Base-by-base conservation (phyloP, 2,113 vertebrate species). In the Dipodomys spectabilis region DNA sequence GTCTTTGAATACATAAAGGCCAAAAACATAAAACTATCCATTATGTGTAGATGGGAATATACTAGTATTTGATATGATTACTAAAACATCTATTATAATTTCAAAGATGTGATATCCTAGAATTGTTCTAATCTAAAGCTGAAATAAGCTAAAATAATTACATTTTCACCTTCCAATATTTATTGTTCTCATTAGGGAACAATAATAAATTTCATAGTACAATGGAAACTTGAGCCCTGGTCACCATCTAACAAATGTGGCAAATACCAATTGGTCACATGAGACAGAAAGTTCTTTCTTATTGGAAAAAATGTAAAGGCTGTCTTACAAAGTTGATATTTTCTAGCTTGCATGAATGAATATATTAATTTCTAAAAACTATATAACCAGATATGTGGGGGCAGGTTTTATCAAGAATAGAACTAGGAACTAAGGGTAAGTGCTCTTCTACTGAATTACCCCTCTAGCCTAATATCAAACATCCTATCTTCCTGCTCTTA, bases 151-250 rank as follows among this genome's bases (percentile, higher is more conserved):
- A 10, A 77, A 10, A 6, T 75, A 84, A 90, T 49, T 78, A 35
- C 8, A 44, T 68, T 88, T 19, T 18, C 18, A 67, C 3, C 27
- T 88, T 86, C 12, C 6, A 44, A 35, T 86, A 44, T 77, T 91
- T 92, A 86, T 90, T 95, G 13, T 68, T 75, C 25, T 15, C 69
- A 10, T 75, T 88, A 90, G 20, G 49, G 92, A 71, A 30, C 8
- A 71, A 27, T 68, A 65, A 2, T 27, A 92, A 39, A 91, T 86
- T 90, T 94, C 44, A 82, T 90, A 57, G 84, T 9, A 64, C 30
- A 69, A n/a, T 4, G 35, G 4, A 82, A 64, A 15, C 87, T 1
- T 53, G n/a, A 90, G 1, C 2, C 27, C 35, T 79, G 39, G 27
- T 10, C 15, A 86, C 22, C 82, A 2, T 81, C 64, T 93, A 87